Evolutionary conservation across 1,140 invertebrate species (phyloP), one percentile per base, ranked within the genome.

Genomic region (Sinella curviseta): DNA sequence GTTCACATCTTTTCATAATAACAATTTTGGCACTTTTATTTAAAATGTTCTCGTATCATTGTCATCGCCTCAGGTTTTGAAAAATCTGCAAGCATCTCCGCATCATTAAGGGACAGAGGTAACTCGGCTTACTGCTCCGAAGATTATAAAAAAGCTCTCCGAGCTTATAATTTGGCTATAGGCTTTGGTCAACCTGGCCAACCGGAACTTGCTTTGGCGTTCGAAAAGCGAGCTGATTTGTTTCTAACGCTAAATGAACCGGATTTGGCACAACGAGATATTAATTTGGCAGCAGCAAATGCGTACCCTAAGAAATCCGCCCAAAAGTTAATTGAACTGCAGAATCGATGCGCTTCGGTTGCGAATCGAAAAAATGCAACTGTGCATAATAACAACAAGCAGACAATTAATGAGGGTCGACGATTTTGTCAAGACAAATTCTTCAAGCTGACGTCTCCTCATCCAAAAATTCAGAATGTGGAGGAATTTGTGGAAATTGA

Each of bases 161-260:
- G 82, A 30, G 79, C 67, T 3, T 83, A 81, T 55, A 81, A 81
- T 67, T 76, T 83, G 55, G 82, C 82, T 60, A 76, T 83, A 34
- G 31, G 57, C 8, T 83, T 81, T 77, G 75, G 39, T 0, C 36
- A 8, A 14, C 55, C 65, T 17, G 74, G 34, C 26, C 35, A 48
- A 36, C 74, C 75, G 54, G 74, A 81, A 78, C 31, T 81, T 14
- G 77, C 77, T 2, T 34, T 83, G 31, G 82, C 75, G 1, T 81
- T 75, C 35, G 79, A 35, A 57, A 83, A 83, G 55, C 60, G 82
- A 55, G 36, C 79, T 31, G 80, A 78, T 20, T 48, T 83, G 26
- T 77, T 83, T 67, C 57, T 81, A 4, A 73, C 79, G 60, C 48
- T 83, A 0, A 77, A 78, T 54, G 75, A 83, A 26, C 54, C 79